Evolutionary conservation across 2,888 invertebrate species (phyloP).

Genomic region (Nephrotoma guestfalica): DNA sequence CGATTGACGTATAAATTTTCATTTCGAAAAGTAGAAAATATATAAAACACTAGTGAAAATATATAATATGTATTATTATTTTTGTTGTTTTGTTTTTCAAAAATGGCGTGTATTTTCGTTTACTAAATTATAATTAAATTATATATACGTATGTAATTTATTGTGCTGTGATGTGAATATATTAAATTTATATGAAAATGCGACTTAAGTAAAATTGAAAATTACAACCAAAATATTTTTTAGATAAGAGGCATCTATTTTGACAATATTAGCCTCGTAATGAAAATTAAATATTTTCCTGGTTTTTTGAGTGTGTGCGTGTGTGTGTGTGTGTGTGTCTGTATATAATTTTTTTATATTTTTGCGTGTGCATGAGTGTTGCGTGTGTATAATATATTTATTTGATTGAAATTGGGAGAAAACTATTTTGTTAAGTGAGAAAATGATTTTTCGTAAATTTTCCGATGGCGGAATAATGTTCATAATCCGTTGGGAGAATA

Average conservation of each 20-base stretch:
- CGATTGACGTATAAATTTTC: background rate
- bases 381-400: background rate
- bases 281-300: background rate
- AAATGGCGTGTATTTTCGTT: background rate
- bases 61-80: background rate
- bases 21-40: background rate
- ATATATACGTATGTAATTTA: background rate
- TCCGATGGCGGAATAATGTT: background rate
- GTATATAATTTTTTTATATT: background rate
- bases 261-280: background rate
- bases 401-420: background rate
- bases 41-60: background rate
- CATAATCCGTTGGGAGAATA: background rate
- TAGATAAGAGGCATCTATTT: background rate
- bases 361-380: background rate
- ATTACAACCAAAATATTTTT: too few species aligned
- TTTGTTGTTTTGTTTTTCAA: background rate
- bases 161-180: background rate
- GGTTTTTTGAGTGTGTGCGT: background rate
- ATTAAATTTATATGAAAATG: background rate
- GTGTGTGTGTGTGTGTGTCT: background rate
- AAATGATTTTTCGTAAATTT: background rate
- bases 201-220: background rate
- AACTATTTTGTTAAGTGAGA: background rate
- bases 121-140: background rate